Evolutionary conservation across 2,797 vertebrate genomes (phyloP).

Genomic region (Coranthus polyacanthus): DNA sequence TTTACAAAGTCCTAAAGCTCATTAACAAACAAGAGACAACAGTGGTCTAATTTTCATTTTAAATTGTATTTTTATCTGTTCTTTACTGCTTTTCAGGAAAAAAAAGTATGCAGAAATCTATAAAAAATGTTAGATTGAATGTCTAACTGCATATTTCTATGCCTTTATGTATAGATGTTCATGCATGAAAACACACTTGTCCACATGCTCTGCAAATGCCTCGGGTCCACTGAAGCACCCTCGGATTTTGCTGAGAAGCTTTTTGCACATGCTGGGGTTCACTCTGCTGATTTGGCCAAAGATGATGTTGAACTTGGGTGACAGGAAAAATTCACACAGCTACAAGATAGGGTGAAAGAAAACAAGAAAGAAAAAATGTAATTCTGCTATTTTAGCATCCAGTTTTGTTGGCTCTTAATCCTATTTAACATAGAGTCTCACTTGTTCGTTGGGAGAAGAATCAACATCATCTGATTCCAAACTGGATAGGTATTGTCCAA

Average conservation of each 20-base stretch:
- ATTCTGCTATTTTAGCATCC: not conserved
- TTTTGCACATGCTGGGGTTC: slow-evolving; percentile 50
- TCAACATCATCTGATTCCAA: slow-evolving; percentile 63
- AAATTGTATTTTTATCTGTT: not conserved
- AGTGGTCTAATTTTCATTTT: no score
- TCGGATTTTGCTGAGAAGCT: slow-evolving; percentile 59
- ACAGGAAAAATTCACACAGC: slow-evolving; percentile 76
- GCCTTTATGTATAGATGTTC: not conserved
- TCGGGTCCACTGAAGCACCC: slow-evolving; percentile 56
- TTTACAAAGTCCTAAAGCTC: not conserved
- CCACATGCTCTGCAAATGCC: slow-evolving; percentile 54
- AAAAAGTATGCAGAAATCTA: not conserved
- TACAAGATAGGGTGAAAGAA: slow-evolving; percentile 44
- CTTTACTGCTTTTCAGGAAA: not conserved
- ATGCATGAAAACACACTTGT: slow-evolving; percentile 68
- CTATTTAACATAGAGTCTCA: slow-evolving; percentile 33
- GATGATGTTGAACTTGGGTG: slow-evolving; percentile 43
- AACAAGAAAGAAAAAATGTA: slow-evolving; percentile 3
- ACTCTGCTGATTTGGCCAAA: slow-evolving; percentile 41
- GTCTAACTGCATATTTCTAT: not conserved
- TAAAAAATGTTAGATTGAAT: no score
- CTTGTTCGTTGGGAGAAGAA: slow-evolving; percentile 61
- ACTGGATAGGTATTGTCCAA: slow-evolving; percentile 74
- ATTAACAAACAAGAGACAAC: not conserved
- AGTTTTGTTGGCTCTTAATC: not conserved